A percentile compares a stretch with the other conserved stretches of the same genome.
phyloP scores from a whole-genome alignment of 2,888 invertebrate genomes.

The Drosophila monieri region DNA sequence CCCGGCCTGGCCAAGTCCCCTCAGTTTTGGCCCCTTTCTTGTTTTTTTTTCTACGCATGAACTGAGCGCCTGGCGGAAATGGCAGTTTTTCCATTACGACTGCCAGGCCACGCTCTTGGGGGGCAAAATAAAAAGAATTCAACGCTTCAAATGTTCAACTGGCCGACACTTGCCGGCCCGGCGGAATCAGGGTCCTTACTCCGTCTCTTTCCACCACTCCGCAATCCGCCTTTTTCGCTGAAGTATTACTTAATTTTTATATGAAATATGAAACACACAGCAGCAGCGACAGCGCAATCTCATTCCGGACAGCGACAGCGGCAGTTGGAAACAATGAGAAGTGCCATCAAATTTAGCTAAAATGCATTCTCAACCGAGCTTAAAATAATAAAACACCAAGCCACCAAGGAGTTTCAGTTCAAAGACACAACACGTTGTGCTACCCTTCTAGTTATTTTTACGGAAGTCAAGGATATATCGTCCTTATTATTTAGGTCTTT shows the following conservation, averaged over 20 bases:
- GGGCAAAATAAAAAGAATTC: constrained; percentile 4
- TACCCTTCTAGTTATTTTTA: constrained; percentile 2
- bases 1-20: not conserved
- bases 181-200: too few relatives aligned
- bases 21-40: not conserved
- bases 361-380: constrained; percentile 58
- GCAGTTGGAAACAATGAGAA: constrained; percentile 44
- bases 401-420: not conserved
- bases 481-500: not conserved
- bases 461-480: not conserved
- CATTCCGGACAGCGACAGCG: constrained; percentile 32
- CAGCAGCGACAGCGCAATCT: constrained; percentile 23
- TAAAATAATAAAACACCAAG: constrained; percentile 13
- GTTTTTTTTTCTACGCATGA: constrained; percentile 52
- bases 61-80: constrained; percentile 64
- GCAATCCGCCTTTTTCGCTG: not conserved
- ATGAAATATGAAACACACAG: constrained; percentile 62
- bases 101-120: constrained; percentile 43
- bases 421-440: not conserved
- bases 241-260: constrained; percentile 73
- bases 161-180: constrained; percentile 31
- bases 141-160: constrained; percentile 37
- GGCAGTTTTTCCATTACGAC: constrained; percentile 75
- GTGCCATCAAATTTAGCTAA: constrained; percentile 69
- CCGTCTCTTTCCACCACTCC: not conserved